Evolutionary conservation across 2,888 invertebrate genomes (phyloP).

Genomic region (Hirtodrosophila confusa): DNA sequence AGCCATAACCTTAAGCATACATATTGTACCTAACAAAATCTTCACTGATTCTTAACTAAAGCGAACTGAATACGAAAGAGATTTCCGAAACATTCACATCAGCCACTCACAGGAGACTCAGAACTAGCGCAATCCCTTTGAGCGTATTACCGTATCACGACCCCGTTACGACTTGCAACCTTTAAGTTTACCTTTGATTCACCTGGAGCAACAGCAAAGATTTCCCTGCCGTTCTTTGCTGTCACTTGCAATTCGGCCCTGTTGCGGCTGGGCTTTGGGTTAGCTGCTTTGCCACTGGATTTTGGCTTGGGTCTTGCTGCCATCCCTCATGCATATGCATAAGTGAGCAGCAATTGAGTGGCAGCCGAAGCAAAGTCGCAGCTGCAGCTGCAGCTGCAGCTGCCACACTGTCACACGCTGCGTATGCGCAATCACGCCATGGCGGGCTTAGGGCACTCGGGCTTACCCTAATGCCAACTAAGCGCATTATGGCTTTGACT

Average conservation of each 20-base stretch:
- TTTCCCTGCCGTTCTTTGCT: conserved; percentile 30
- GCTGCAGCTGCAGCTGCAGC: conserved; percentile 10
- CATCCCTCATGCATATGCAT: conserved; percentile 60
- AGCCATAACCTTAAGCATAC: too few relatives aligned
- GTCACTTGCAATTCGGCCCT: conserved; percentile 44
- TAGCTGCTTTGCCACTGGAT: conserved; percentile 8
- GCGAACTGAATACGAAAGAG: conserved; percentile 1
- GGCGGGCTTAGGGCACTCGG: conserved; percentile 27
- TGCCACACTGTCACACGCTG: conserved; percentile 31
- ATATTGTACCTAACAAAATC: too few relatives aligned
- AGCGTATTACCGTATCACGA: conserved; percentile 36
- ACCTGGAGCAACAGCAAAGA: conserved; percentile 14
- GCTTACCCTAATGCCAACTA: conserved; percentile 35
- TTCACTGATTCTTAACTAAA: not conserved
- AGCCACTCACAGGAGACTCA: not conserved
- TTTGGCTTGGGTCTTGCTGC: conserved; percentile 1
- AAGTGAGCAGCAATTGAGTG: conserved; percentile 37
- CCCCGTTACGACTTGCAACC: conserved; percentile 19
- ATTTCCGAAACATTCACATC: conserved; percentile 5
- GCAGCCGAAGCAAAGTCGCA: conserved; percentile 11
- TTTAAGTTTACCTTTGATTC: conserved; percentile 26
- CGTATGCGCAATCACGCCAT: conserved; percentile 52
- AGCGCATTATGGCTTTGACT: conserved; percentile 51
- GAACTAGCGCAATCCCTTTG: conserved; percentile 34
- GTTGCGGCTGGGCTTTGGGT: conserved; percentile 15